Base-by-base conservation (phyloP, 2,888 invertebrate genomes). In the Odontocolon sp. region DNA sequence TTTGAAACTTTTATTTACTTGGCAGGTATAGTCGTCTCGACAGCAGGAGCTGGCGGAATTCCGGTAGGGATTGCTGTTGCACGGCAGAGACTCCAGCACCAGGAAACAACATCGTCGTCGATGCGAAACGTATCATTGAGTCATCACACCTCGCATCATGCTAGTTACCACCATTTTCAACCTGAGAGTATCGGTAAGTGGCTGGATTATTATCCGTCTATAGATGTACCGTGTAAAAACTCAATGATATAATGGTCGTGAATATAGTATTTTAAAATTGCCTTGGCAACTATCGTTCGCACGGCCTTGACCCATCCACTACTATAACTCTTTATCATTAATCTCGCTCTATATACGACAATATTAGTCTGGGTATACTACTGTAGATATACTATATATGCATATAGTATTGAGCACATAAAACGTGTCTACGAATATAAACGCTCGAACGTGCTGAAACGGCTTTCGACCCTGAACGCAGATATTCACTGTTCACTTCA, bases 21-120 rank as follows among this genome's bases (percentile, higher is more conserved):
- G n/a, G 59, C 80, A 89, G 89, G 89, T 14, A 88, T 89, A 66
- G 87, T 88, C 11, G 86, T 88, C 54, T 88, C 89, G 64, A 89
- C 86, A 67, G 84, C 87, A 50, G 88, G 85, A 54, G 79, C 87
- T 36, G 85, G 84, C 75, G 87, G 88, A 57, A 96, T 96, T 89
- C 96, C 96, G 82, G 95, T 96, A 82, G 96, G 96, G 73, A 96
- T 96, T 83, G 96, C 96, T 31, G 95, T 96, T 79, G 96, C 96
- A 56, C 92, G 96, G 81, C 96, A 96, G 89, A 92, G 96, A 85
- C 92, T 94, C 78, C 94, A 94, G 85, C 94, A 93, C 84, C 93
- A 93, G 38, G 92, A 92, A 75, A 91, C 81, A 66, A 80, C 92
- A 26, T 93, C 92, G 61, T 92, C 93, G 45, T 92, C 92, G 42